Evolutionary conservation across 2,797 vertebrate genomes (phyloP), one percentile per base, ranked within the genome.

Genomic region (Scarus forsteni): DNA sequence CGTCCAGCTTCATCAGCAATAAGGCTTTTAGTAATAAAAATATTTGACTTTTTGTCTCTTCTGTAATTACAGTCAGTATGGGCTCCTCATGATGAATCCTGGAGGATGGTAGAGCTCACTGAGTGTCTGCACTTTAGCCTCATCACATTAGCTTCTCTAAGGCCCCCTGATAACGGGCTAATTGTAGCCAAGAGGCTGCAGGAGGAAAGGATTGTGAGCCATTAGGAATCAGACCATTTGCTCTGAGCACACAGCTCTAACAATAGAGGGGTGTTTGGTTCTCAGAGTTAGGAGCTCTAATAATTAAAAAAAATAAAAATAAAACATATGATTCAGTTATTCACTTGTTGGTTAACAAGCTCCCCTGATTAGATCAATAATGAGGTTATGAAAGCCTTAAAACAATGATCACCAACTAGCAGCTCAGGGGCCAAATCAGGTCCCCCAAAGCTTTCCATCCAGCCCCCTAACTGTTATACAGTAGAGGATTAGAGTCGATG

Each of bases 81-180:
- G 69, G 71, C 65, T 73, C 43, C 40, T 63, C 16, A 13, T 65
- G 64, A 79, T 72, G 70, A 84, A 66, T 74, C 75, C 66, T 80
- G 42, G 44, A 58, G 70, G 70, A 74, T 44, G 38, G 56, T 19
- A 3, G 53, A 67, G 46, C 64, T 65, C 27, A 34, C n/a, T 46
- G 9, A 68, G 65, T 71, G 67, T 61, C 43, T 61, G 61, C 51
- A 34, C 81, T 70, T 60, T 43, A 70, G 48, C 54, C 13, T 71
- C 3, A 6, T 61, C 70, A 43, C 49, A 69, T 80, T 68, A 61
- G 66, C 34, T 35, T 3, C 66, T 72, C 51, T n/a, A 1, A 4
- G 36, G 72, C 63, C 52, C 60, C 10, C 16, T 39, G 18, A 58
- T 66, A 66, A 77, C 70, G 66, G 44, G 44, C 18, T 62, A 60